Evolutionary conservation across 2,113 vertebrate species (phyloP).

Genomic region (Alligator sinensis): DNA sequence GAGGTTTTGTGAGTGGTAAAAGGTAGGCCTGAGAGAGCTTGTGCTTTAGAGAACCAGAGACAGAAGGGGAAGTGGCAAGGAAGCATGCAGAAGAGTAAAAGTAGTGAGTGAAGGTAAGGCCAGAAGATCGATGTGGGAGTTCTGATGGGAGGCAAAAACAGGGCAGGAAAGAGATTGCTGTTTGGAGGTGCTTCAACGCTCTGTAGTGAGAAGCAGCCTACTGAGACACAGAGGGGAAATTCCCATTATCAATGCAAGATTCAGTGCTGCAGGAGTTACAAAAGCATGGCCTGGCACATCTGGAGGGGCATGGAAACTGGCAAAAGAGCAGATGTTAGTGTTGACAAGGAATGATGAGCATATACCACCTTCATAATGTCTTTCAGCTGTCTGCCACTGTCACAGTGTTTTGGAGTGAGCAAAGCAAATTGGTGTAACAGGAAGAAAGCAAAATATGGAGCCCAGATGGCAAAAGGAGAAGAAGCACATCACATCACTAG

Average conservation of each 20-base stretch:
- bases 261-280: not conserved
- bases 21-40: not conserved
- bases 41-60: not conserved
- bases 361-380: rapidly evolving
- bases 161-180: rapidly evolving
- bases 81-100: not conserved
- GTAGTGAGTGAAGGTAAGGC: rapidly evolving
- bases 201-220: not conserved
- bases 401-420: not conserved
- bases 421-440: not conserved
- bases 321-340: not conserved
- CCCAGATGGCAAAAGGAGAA: not conserved
- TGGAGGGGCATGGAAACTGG: not conserved
- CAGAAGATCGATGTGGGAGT: not conserved
- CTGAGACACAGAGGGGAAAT: not conserved
- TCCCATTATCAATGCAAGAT: not conserved
- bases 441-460: not conserved
- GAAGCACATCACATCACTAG: not conserved
- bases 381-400: rapidly evolving
- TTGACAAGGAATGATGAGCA: rapidly evolving
- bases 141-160: not conserved
- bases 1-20: not conserved
- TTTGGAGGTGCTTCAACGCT: not conserved
- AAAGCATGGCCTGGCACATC: rapidly evolving
- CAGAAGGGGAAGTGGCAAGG: not conserved